A percentile compares a stretch with the other conserved stretches of the same genome.
These are phyloP conservation scores for Orchesella flavescens DNA, from an alignment of 2,888 invertebrate genomes.

Conservation along the genomic window DNA sequence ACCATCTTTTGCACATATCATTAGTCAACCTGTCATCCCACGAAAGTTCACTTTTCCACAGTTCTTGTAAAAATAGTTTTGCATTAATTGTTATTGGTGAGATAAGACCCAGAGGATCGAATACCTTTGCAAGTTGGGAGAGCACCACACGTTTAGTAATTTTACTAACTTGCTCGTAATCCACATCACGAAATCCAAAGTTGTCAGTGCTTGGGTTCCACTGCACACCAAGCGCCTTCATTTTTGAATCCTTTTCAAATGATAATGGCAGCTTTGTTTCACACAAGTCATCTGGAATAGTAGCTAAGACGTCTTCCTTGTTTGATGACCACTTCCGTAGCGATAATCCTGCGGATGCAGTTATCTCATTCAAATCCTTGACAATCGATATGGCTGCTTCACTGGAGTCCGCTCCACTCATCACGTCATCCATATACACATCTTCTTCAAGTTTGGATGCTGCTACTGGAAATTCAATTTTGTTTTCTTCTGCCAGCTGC, in stretches of 20 bases:
- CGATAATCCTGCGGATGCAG: background rate
- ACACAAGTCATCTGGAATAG: conserved; percentile 32
- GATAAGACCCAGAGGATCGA: no score
- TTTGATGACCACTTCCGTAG: conserved; percentile 54
- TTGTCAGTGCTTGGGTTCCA: no score
- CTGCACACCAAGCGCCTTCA: background rate
- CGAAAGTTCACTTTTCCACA: no score
- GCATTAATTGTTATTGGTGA: no score
- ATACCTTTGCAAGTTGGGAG: no score
- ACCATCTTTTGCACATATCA: no score
- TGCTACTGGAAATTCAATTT: conserved; percentile 44
- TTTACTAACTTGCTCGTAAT: no score
- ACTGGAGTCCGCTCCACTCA: conserved; percentile 66
- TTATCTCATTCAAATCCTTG: conserved; percentile 54
- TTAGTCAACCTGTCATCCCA: no score
- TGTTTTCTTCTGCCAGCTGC: conserved; percentile 71
- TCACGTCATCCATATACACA: conserved; percentile 73
- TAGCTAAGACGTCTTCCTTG: conserved; percentile 4
- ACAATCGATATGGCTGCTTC: conserved; percentile 58
- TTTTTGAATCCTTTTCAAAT: background rate
- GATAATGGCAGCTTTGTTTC: conserved; percentile 10
- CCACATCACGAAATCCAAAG: no score
- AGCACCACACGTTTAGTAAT: no score
- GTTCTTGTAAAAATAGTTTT: no score
- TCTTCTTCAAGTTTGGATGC: conserved; percentile 63